Evolutionary conservation across 2,797 vertebrate genomes (phyloP), one percentile per base, ranked within the genome.

Genomic region (Lateolabrax maculatus): DNA sequence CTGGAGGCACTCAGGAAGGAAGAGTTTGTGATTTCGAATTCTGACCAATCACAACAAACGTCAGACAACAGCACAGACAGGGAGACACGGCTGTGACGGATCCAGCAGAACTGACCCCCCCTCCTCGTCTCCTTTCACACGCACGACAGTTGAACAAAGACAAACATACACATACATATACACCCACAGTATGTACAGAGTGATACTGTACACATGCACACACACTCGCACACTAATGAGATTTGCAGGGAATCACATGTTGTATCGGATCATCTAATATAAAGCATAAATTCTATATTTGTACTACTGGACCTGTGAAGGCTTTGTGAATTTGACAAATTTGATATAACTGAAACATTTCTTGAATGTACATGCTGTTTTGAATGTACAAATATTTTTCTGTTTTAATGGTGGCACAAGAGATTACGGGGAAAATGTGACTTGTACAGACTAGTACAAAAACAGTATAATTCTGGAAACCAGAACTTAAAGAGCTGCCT

Each of bases 1-100:
- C 77, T 94, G 34, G 92, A 95, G 65, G 87, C 88, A 0, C 92
- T 95, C 66, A 90, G 92, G 80, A 94, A 91, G 71, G 93, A 94
- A 7, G 94, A 94, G 65, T 85, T 84, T 62, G 81, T 80, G 34
- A 84, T 90, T 53, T 81, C 84, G 5, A 92, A 87, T 67, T 84
- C 82, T 9, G 88, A 94, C 46, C 92, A 85, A 29, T 84, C 76
- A 5, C 85, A 87, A n/a, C 83, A 83, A 46, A 79, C 74, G 0
- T 72, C 78, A 15, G 92, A 91, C 71, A 90, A 88, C 79, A 80
- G 84, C 84, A 86, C 81, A 75, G 92, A 94, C 75, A 90, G 92
- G 62, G 92, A 95, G 82, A 93, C 92, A 0, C 81, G 89, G 29
- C 87, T 95, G 90, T 95, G 90, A 95, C 77, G 2, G 21, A 51